Base-by-base conservation (phyloP, 92 coral and sea anemone species). In the Phenganax subtilis region DNA sequence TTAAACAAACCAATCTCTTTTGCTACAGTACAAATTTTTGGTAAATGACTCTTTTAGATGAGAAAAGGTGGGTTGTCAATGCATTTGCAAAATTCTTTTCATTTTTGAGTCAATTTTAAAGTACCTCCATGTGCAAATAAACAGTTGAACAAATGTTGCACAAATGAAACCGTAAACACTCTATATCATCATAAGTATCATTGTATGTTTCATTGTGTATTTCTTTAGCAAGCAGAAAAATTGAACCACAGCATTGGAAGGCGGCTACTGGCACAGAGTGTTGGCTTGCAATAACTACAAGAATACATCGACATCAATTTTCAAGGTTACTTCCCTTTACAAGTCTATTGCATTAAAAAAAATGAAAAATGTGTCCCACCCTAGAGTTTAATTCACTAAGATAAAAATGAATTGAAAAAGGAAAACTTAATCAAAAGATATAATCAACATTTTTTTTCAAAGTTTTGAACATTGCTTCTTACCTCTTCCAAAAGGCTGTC, bases 201-300 rank as follows among this genome's bases (percentile, higher is more conserved):
- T 16, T 53, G 59, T 59, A 52, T 47, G 77, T 68, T 68, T 37
- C 37, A 68, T 68, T 28, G 93, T 91, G 96, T 88, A 60, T 86
- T 81, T 7, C 86, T 93, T 57, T 91, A 72, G 97, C 97, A 88
- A 90, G 97, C 81, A 89, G 87, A 93, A 91, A 93, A 93, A 89
- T 91, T 91, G 97, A 85, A 93, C 91, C 96, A 89, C 89, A 91
- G 82, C 91, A 93, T 80, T 76, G 87, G 81, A 84, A 44, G 67
- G 15, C 30, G 51, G 79, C 92, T 88, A 87, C 86, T 85, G 91
- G 89, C 96, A 93, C 97, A 93, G 97, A 93, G 97, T 93, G 97
- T 92, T 80, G 81, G 70, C 97, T 90, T 90, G 97, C 97, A 76
- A 17, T 15, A 0, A 16, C 7, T 25, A 62, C 28, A 16, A 75